phyloP scores from a whole-genome alignment of 2,797 vertebrate species.

The Vespertilio murinus region DNA sequence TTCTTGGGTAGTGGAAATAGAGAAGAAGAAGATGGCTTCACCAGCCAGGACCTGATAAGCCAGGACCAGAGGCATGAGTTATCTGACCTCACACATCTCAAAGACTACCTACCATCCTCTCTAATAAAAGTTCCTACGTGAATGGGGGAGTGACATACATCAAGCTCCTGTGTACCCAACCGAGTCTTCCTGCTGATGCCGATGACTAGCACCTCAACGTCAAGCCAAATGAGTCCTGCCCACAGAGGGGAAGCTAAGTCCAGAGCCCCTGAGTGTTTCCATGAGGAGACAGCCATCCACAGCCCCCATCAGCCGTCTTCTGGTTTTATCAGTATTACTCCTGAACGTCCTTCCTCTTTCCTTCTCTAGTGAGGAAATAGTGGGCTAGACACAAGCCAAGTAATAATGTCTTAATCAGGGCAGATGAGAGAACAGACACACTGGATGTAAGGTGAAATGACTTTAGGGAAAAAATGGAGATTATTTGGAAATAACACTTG shows the following conservation, averaged over 20 bases:
- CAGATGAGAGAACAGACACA: not conserved
- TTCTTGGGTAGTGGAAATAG: not conserved
- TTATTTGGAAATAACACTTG: slow-evolving; percentile 61
- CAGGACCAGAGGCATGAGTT: not conserved
- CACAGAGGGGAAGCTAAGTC: not conserved
- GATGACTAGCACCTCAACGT: not conserved
- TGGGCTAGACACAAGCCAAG: not conserved
- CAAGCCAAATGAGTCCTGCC: not conserved
- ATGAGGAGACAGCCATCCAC: not conserved
- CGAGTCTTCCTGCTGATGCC: not conserved
- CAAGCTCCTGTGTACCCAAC: not conserved
- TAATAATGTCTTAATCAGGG: slow-evolving; percentile 12
- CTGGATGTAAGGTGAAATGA: slow-evolving; percentile 45
- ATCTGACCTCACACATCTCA: not conserved
- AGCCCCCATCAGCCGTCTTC: not conserved
- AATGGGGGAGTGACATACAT: not conserved
- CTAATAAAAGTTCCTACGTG: not conserved
- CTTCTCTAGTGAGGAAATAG: not conserved
- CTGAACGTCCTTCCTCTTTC: not conserved
- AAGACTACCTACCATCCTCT: not conserved
- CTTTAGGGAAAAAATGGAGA: slow-evolving; percentile 41
- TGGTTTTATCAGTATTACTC: not conserved
- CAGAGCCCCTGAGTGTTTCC: not conserved
- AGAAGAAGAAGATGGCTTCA: not conserved
- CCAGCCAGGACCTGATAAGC: not conserved